Percentiles rank a stretch among this genome's conserved stretches.
These are phyloP conservation scores for Sarcophaga subvicina DNA, from an alignment of 2,888 invertebrate species.

Conservation along the genomic window DNA sequence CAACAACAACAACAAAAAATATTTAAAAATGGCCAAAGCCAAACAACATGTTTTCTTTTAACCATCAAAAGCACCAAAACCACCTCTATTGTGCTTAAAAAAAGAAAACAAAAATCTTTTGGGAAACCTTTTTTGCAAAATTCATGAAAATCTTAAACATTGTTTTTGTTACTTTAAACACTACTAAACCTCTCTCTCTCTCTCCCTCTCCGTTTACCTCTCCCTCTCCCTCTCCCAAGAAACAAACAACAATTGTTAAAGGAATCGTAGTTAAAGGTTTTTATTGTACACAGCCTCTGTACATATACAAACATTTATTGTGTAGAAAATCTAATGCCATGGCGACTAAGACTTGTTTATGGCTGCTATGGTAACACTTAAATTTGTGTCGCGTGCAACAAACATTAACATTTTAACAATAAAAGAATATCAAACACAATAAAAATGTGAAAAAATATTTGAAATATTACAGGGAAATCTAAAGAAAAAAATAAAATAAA, in stretches of 20 bases:
- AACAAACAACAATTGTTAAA: slow-evolving; percentile 26
- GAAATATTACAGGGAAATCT: not conserved
- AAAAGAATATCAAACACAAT: slow-evolving; percentile 16
- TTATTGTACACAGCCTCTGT: too few species aligned
- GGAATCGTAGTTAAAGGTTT: too few species aligned
- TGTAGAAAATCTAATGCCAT: slow-evolving; percentile 52
- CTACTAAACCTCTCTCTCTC: not conserved
- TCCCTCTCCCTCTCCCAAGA: not conserved
- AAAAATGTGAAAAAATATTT: not conserved
- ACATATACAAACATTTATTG: too few species aligned
- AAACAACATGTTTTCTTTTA: slow-evolving; percentile 1
- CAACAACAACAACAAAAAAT: slow-evolving; percentile 33
- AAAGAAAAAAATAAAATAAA: not conserved
- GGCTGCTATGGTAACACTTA: slow-evolving; percentile 68
- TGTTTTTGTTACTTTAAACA: slow-evolving; percentile 41
- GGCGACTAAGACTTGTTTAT: slow-evolving; percentile 65
- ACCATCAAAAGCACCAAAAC: not conserved
- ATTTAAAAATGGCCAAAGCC: slow-evolving; percentile 57
- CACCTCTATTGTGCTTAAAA: slow-evolving; percentile 43
- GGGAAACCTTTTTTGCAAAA: not conserved
- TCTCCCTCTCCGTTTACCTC: too few species aligned
- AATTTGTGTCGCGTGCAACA: slow-evolving; percentile 68
- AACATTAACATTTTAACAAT: slow-evolving; percentile 53
- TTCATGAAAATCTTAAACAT: slow-evolving; percentile 44
- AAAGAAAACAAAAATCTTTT: slow-evolving; percentile 16